These are phyloP conservation scores for Thymelicus sylvestris DNA, from an alignment of 2,888 invertebrate species.

Conservation along the genomic window DNA sequence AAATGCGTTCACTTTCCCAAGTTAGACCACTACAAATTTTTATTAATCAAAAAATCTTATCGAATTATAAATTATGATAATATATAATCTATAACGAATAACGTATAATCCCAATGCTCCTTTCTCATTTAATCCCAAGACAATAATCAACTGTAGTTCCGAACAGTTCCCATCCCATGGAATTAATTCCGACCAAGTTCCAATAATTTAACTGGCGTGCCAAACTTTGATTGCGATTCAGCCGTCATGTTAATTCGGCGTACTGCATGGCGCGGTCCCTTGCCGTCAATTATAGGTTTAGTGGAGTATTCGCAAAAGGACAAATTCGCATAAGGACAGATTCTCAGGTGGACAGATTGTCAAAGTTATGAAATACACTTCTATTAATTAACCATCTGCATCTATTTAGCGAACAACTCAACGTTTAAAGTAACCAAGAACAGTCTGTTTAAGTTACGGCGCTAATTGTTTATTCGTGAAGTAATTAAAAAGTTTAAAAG, in stretches of 20 bases:
- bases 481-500: constrained; percentile 11
- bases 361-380: too few species aligned
- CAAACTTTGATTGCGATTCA: neutral
- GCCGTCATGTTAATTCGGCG: neutral
- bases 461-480: constrained; percentile 6
- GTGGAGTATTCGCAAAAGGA: too few species aligned
- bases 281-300: neutral
- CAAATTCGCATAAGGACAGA: too few species aligned
- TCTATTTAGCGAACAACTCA: neutral
- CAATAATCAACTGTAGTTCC: neutral
- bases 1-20: too few species aligned
- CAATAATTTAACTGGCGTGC: neutral
- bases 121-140: neutral
- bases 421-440: neutral
- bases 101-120: neutral
- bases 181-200: neutral
- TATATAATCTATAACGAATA: neutral
- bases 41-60: too few species aligned
- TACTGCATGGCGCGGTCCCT: neutral
- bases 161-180: neutral
- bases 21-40: too few species aligned
- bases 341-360: too few species aligned
- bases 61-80: too few species aligned
- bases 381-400: neutral
- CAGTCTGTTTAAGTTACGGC: neutral